phyloP scores from a whole-genome alignment of 2,113 vertebrate species.

The Symphodus melops region DNA sequence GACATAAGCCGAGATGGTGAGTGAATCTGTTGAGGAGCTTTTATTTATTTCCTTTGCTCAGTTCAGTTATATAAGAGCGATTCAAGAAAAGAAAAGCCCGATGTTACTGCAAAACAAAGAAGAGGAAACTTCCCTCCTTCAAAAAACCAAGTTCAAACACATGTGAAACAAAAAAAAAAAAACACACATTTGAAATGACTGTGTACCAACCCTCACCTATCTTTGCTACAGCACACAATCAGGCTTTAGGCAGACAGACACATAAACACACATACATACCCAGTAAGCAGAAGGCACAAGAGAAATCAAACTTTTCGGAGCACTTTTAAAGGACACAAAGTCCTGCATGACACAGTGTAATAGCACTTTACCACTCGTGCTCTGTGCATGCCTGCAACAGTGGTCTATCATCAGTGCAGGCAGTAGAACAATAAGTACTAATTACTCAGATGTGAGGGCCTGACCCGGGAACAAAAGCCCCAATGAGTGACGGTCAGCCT shows the following conservation, averaged over 20 bases:
- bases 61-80: neutral
- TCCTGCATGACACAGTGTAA: slow-evolving; percentile 18
- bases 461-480: slow-evolving; percentile 69
- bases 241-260: neutral
- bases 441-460: slow-evolving; percentile 56
- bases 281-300: neutral
- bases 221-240: neutral
- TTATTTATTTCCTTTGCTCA: slow-evolving; percentile 1
- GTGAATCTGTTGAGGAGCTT: slow-evolving; percentile 7
- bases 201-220: no score
- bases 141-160: no score
- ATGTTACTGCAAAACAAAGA: neutral
- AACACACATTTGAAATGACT: neutral
- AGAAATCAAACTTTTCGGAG: neutral
- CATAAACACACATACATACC: neutral
- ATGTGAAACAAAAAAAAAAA: neutral
- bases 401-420: slow-evolving; percentile 32
- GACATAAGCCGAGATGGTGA: slow-evolving; percentile 22
- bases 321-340: neutral
- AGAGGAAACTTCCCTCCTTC: neutral
- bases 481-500: slow-evolving; percentile 44
- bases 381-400: slow-evolving; percentile 2
- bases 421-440: slow-evolving; percentile 65
- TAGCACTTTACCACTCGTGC: neutral
- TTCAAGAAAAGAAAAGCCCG: neutral